phyloP scores from a whole-genome alignment of 1,140 invertebrate genomes.

The Prorops nasuta region DNA sequence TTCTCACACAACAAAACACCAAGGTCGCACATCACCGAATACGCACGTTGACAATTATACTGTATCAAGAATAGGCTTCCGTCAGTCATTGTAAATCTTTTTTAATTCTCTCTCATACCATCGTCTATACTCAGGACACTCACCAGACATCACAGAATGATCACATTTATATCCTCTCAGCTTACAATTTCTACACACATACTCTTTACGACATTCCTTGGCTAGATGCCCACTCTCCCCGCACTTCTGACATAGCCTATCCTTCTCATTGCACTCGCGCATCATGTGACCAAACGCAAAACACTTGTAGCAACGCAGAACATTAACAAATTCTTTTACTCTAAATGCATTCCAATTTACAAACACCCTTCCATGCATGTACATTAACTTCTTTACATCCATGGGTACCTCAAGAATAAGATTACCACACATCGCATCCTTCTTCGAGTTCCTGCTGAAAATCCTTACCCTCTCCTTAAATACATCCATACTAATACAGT shows the following conservation, averaged over 20 bases:
- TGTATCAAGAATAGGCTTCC: not conserved
- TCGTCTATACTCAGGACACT: not conserved
- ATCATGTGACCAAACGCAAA: conserved; percentile 3
- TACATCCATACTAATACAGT: not conserved
- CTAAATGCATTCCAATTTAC: not conserved
- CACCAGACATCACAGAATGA: not conserved
- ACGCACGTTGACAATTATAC: conserved; percentile 2
- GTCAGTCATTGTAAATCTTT: conserved; percentile 43
- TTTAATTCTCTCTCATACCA: conserved; percentile 42
- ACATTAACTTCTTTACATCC: not conserved
- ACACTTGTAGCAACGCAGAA: not conserved
- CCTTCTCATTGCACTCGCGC: not conserved
- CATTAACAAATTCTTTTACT: not conserved
- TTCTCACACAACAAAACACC: not conserved
- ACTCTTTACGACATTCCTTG: not conserved
- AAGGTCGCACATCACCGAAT: conserved; percentile 4
- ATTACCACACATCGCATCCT: not conserved
- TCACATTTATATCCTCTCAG: not conserved
- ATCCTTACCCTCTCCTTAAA: conserved; percentile 3
- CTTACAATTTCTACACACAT: not conserved
- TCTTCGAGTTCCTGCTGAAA: not conserved
- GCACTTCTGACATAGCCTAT: conserved; percentile 16
- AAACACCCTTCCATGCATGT: conserved; percentile 2
- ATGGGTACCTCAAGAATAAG: not conserved
- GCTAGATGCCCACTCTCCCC: not conserved